Evolutionary conservation across 1,140 invertebrate genomes (phyloP), one percentile per base, ranked within the genome.

Genomic region (Cyrtorhinus lividipennis): DNA sequence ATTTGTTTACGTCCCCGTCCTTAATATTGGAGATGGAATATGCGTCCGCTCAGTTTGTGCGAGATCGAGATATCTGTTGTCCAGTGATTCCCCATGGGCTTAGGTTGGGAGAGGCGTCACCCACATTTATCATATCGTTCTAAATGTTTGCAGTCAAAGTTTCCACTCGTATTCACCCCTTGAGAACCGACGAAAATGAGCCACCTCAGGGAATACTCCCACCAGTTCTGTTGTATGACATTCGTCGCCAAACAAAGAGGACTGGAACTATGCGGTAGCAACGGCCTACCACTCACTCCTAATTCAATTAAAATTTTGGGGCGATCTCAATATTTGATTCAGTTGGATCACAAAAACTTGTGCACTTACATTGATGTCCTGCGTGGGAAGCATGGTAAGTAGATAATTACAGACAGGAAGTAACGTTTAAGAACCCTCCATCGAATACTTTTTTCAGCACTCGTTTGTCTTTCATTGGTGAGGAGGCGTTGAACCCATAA

Each of bases 281-380:
- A 98, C 78, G 94, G 95, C 15, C 76, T 98, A 27, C 95, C 94
- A 0, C 75, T 97, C 12, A 98, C 94, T 1, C 93, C 93, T 20
- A 96, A 96, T 76, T 96, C 93, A 0, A 93, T 97, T 61, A 88
- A 88, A 62, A 95, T 98, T 70, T 78, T 93, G 61, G 95, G 95
- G 18, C 80, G 84, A 70, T 88, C 93, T 59, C 91, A 95, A 71
- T 77, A 82, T 56, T 75, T 97, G 1, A 89, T 90, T 71, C 85
- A 82, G 0, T 76, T 95, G 53, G 75, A 81, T 63, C 89, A 95
- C 75, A 80, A 82, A 8, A 81, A 90, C 78, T 77, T 98, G 30
- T 92, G 89, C 68, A 81, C 83, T 64, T 97, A 96, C 77, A 75
- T 98, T 10, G 92, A 96, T 75, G 85, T 95, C 59, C 86, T 90